Evolutionary conservation across 1,140 invertebrate genomes (phyloP).

Genomic region (Leptinotarsa lineolata): DNA sequence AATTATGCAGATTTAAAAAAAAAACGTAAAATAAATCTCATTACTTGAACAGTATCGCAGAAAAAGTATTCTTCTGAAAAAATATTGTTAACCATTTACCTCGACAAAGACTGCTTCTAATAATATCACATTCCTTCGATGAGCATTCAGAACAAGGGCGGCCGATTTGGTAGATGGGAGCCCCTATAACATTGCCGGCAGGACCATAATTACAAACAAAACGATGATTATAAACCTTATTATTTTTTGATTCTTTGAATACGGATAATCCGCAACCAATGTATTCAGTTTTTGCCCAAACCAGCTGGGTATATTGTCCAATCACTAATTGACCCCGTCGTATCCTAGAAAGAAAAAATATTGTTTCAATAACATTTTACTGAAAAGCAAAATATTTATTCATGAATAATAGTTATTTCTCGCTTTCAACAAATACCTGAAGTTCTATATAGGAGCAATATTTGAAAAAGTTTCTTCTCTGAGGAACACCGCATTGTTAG

Average conservation of each 20-base stretch:
- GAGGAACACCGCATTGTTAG: too few relatives aligned
- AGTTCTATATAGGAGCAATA: too few relatives aligned
- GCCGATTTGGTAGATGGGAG: constrained; percentile 55
- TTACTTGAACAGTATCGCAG: too few relatives aligned
- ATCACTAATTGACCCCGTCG: constrained; percentile 33
- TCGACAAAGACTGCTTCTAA: constrained; percentile 32
- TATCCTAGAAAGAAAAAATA: constrained; percentile 26
- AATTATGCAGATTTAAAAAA: too few relatives aligned
- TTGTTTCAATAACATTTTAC: background rate
- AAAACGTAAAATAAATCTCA: background rate
- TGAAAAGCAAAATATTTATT: too few relatives aligned
- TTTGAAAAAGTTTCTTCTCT: too few relatives aligned
- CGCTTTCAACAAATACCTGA: too few relatives aligned
- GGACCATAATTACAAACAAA: constrained; percentile 60
- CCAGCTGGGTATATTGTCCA: constrained; percentile 62
- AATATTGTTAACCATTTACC: constrained; percentile 18
- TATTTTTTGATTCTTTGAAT: constrained; percentile 54
- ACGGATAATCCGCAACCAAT: constrained; percentile 61
- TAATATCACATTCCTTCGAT: constrained; percentile 26
- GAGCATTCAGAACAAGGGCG: constrained; percentile 53
- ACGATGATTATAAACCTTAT: constrained; percentile 39
- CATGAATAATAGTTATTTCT: too few relatives aligned
- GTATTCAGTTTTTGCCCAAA: constrained; percentile 61
- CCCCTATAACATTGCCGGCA: constrained; percentile 52
- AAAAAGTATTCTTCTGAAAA: constrained; percentile 9